These are phyloP conservation scores for Fragum sueziense DNA, from an alignment of 2,888 invertebrate genomes.

Conservation along the genomic window DNA sequence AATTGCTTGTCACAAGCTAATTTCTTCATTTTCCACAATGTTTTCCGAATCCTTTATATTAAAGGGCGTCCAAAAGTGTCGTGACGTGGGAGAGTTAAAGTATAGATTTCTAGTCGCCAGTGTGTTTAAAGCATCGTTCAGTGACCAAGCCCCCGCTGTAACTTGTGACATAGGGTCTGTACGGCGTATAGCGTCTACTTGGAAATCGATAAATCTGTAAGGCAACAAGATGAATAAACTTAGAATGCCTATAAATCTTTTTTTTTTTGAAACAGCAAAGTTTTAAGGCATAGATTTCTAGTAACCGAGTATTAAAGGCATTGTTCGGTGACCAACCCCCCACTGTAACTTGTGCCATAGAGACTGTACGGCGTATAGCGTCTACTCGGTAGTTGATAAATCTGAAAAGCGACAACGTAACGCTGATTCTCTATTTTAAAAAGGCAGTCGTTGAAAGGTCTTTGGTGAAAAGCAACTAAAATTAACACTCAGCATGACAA, in stretches of 20 bases:
- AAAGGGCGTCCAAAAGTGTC: too few relatives aligned
- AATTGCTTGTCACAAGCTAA: too few relatives aligned
- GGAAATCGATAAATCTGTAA: conserved; percentile 63
- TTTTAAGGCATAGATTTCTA: conserved; percentile 61
- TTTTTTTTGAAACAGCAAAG: conserved; percentile 48
- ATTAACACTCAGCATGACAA: too few relatives aligned
- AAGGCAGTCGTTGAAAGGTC: too few relatives aligned
- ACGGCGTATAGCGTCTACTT: conserved; percentile 60
- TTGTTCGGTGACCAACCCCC: conserved; percentile 62
- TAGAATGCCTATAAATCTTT: conserved; percentile 51
- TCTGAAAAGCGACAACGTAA: too few relatives aligned
- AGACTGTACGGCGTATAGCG: conserved; percentile 59
- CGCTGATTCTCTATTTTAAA: too few relatives aligned
- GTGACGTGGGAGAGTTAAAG: too few relatives aligned
- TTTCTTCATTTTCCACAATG: too few relatives aligned
- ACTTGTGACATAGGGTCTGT: conserved; percentile 57
- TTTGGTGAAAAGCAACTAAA: too few relatives aligned
- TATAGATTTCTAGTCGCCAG: conserved; percentile 58
- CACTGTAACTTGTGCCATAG: conserved; percentile 53
- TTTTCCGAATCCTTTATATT: too few relatives aligned
- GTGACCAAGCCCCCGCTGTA: conserved; percentile 63
- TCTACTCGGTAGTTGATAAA: conserved; percentile 65
- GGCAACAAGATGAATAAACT: too few relatives aligned
- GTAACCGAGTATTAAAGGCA: conserved; percentile 55
- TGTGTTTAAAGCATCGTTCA: conserved; percentile 55